These are phyloP conservation scores for Drosophila kuntzei DNA, from an alignment of 2,888 invertebrate genomes.

Conservation along the genomic window DNA sequence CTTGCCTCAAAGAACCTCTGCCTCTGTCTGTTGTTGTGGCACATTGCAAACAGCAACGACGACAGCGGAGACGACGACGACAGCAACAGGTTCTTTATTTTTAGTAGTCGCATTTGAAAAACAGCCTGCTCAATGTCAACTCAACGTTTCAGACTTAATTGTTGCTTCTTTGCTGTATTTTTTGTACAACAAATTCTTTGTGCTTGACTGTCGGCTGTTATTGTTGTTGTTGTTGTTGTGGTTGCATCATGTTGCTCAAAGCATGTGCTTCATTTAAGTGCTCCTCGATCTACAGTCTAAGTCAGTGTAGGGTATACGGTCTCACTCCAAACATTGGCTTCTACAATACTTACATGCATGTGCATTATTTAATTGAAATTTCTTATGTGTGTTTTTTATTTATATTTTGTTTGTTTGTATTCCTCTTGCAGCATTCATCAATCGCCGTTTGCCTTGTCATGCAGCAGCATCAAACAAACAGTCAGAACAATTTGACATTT, in stretches of 20 bases:
- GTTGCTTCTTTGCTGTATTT: constrained; percentile 71
- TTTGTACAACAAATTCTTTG: constrained; percentile 65
- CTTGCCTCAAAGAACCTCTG: constrained; percentile 33
- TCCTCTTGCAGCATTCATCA: constrained; percentile 51
- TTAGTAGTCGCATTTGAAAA: constrained; percentile 79
- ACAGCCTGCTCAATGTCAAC: constrained; percentile 81
- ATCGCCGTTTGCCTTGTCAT: constrained; percentile 45
- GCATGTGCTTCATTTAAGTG: constrained; percentile 71
- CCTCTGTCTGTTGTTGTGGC: constrained; percentile 19
- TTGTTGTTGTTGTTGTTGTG: constrained; percentile 15
- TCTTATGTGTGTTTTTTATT: constrained; percentile 13
- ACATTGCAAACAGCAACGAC: constrained; percentile 52
- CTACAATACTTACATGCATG: constrained; percentile 31
- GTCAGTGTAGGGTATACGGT: neutral
- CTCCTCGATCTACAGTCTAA: constrained; percentile 4
- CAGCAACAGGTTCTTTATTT: constrained; percentile 79
- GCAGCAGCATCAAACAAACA: constrained; percentile 61
- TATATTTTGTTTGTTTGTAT: constrained; percentile 4
- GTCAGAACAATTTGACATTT: constrained; percentile 81
- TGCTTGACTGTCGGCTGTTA: constrained; percentile 52
- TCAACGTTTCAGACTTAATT: constrained; percentile 80
- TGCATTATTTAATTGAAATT: constrained; percentile 53
- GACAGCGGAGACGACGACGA: constrained; percentile 36
- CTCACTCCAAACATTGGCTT: constrained; percentile 43
- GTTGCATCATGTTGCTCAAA: constrained; percentile 55